Base-by-base conservation (phyloP, 2,888 invertebrate species). In the Hoplodrina ambigua region DNA sequence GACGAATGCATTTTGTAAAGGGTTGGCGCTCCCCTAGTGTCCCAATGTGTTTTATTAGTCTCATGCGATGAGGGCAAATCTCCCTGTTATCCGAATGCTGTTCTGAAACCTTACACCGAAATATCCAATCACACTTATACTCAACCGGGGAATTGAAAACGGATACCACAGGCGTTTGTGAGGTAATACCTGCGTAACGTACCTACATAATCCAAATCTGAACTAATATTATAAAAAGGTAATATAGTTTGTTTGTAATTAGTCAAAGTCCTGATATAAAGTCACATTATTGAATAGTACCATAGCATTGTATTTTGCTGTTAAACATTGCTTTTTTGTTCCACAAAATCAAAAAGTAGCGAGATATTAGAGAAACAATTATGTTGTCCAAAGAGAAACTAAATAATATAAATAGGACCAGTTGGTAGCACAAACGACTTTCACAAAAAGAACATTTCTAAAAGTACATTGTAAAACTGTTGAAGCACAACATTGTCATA, bases 61-160 rank as follows among this genome's bases (percentile, higher is more conserved):
- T 71, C 77, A 13, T 41, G 62, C 11, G 54, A 46, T 30, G 8
- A 2, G 53, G 46, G 68, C 10, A 13, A 53, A 46, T 49, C 15
- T 49, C 52, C 25, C 15, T 57, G 30, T n/a, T 46, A 15, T 55
- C 37, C 17, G 37, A 50, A 70, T 33, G 37, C 30, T 10, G n/a
- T 30, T 55, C 53, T 3, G n/a, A 20, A 46, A 15, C 72, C 37
- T 19, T 11, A 54, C 44, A 46, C 50, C 65, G 54, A 20, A 50
- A 53, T 76, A 59, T 46, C 50, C 41, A 66, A 72, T 75, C 61
- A 62, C 44, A 72, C 4, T 66, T 55, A 33, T 30, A 49, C 19
- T 33, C n/a, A 33, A 52, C 61, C 11, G 10, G 30, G 57, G 46
- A 20, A 57, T 57, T 57, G 20, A 30, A 65, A 72, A 58, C 19